Evolutionary conservation across 2,797 vertebrate genomes (phyloP).

Genomic region (Anableps anableps): DNA sequence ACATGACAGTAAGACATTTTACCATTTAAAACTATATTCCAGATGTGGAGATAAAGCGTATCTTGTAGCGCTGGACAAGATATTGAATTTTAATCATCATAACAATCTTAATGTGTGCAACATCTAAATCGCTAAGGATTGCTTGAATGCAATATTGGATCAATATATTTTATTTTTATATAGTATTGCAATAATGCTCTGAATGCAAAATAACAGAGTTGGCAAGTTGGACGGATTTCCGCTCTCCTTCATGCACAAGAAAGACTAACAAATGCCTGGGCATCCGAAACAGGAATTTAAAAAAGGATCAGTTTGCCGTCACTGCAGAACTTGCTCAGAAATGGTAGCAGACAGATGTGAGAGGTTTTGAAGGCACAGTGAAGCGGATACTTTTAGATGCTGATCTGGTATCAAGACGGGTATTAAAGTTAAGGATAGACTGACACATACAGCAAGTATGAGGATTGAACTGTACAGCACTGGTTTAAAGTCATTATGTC

Average conservation of each 20-base stretch:
- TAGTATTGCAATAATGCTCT: neutral
- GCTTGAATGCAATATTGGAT: neutral
- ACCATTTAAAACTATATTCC: neutral
- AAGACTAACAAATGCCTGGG: too few relatives aligned
- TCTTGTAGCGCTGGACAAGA: neutral
- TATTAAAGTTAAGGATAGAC: neutral
- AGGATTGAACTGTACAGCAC: too few relatives aligned
- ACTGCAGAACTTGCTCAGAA: too few relatives aligned
- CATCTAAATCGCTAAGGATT: neutral
- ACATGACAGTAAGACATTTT: too few relatives aligned
- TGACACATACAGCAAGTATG: neutral
- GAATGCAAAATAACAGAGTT: neutral
- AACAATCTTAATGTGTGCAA: neutral
- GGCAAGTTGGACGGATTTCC: neutral
- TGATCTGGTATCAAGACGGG: neutral
- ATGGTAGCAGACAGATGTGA: neutral
- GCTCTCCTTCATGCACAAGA: neutral
- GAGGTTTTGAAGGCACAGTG: neutral
- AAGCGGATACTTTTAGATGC: neutral
- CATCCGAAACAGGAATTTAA: too few relatives aligned
- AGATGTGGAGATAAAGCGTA: neutral
- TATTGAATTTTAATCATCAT: too few relatives aligned
- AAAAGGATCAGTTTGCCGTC: too few relatives aligned
- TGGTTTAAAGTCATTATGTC: neutral
- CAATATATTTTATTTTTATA: neutral